These are phyloP conservation scores for Macrocentrus cingulum DNA, from an alignment of 1,140 invertebrate genomes.

Conservation along the genomic window DNA sequence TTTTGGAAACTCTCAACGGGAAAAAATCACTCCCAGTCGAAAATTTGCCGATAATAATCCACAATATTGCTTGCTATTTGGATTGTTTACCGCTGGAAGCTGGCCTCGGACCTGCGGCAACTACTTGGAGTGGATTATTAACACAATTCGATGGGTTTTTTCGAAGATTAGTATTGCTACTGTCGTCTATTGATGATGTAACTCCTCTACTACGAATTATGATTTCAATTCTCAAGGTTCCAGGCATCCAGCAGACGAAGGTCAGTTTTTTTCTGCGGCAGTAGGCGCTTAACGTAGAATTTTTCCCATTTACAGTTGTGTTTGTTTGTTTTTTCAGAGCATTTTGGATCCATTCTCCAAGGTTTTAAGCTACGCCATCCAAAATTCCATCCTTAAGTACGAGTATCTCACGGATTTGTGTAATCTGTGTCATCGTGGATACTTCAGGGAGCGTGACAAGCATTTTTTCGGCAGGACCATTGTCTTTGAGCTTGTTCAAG, in stretches of 20 bases:
- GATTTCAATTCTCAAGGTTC: constrained; percentile 80
- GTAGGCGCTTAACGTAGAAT: no score
- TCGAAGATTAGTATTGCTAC: constrained; percentile 73
- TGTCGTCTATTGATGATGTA: constrained; percentile 74
- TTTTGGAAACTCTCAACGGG: constrained; percentile 75
- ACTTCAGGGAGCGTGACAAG: constrained; percentile 91
- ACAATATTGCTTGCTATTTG: constrained; percentile 91
- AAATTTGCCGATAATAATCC: constrained; percentile 71
- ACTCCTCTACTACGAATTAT: constrained; percentile 83
- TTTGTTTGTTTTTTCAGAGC: constrained; percentile 64
- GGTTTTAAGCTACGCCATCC: constrained; percentile 86
- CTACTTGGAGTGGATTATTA: constrained; percentile 79
- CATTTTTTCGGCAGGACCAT: constrained; percentile 85
- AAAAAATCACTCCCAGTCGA: constrained; percentile 85
- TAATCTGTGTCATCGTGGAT: constrained; percentile 84
- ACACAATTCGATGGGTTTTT: constrained; percentile 83
- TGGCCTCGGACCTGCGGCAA: constrained; percentile 66
- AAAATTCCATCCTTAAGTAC: constrained; percentile 84
- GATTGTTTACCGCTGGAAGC: constrained; percentile 88
- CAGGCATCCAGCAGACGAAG: constrained; percentile 78
- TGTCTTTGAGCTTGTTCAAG: constrained; percentile 92
- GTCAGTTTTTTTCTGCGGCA: constrained; percentile 54
- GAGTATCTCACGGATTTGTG: constrained; percentile 85
- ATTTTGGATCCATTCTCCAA: constrained; percentile 96
- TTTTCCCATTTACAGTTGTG: no score